phyloP scores from a whole-genome alignment of 2,113 vertebrate genomes.

The Esox niger region DNA sequence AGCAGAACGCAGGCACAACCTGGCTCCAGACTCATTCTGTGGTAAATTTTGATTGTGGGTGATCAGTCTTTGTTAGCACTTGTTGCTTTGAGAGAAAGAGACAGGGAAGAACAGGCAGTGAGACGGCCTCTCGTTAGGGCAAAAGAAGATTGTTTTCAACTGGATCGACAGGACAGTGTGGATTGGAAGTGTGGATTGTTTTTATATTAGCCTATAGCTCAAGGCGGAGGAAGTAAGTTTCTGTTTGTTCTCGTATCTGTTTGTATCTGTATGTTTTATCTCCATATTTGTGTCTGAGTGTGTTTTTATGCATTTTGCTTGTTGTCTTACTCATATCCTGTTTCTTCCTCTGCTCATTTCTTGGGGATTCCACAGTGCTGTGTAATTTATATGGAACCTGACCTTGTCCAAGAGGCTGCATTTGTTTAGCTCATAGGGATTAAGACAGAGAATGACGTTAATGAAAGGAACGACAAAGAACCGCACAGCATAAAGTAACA shows the following conservation, averaged over 20 bases:
- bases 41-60: constrained; percentile 36
- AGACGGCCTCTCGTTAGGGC: background rate
- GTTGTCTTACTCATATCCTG: background rate
- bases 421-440: constrained; percentile 12
- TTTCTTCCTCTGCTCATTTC: constrained; percentile 17
- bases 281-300: constrained; percentile 10
- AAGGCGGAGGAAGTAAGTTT: constrained; percentile 36
- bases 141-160: constrained; percentile 38
- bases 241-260: constrained; percentile 12
- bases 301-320: background rate
- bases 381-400: constrained; percentile 39
- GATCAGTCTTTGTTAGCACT: constrained; percentile 46
- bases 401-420: constrained; percentile 20
- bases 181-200: constrained; percentile 31
- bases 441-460: constrained; percentile 18
- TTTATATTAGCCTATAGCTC: constrained; percentile 30
- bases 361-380: constrained; percentile 35
- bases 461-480: constrained; percentile 1
- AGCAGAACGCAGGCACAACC: background rate
- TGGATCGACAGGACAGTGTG: constrained; percentile 30
- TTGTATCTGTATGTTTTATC: background rate
- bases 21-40: background rate
- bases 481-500: constrained; percentile 4
- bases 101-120: no score
- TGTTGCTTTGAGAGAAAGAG: constrained; percentile 41